phyloP scores from a whole-genome alignment of 1,140 invertebrate genomes.

The Muscidifurax raptorellus region DNA sequence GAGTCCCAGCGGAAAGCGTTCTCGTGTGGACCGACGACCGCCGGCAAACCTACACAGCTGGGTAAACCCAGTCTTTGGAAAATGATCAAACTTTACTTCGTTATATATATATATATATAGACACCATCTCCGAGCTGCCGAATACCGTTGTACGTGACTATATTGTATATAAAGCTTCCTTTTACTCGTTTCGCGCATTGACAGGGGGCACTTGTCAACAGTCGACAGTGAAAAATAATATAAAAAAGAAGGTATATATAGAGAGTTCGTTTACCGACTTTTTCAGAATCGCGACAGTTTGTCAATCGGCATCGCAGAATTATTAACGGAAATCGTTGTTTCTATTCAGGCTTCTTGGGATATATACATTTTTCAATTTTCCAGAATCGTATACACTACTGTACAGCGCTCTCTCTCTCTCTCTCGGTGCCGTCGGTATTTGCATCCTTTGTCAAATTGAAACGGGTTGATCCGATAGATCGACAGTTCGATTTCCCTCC shows the following conservation, averaged over 20 bases:
- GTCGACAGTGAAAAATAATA: background rate
- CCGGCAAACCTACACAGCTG: background rate
- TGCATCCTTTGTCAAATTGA: constrained; percentile 31
- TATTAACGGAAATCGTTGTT: background rate
- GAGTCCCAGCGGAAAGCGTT: constrained; percentile 57
- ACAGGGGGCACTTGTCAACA: background rate
- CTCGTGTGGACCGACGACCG: constrained; percentile 43
- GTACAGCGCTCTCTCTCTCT: no score
- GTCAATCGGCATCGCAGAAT: background rate
- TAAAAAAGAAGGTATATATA: no score
- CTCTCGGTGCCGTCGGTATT: background rate
- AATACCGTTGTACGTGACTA: no score
- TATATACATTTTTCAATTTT: constrained; percentile 24
- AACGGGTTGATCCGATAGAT: constrained; percentile 21
- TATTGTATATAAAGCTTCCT: background rate
- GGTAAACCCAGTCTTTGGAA: background rate
- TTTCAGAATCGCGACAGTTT: background rate
- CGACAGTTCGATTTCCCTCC: constrained; percentile 31
- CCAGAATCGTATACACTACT: background rate
- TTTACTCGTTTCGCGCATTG: background rate
- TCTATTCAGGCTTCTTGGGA: background rate
- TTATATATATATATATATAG: background rate
- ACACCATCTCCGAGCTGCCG: no score
- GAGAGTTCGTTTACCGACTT: background rate
- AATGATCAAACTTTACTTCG: constrained; percentile 5